Evolutionary conservation across 1,140 invertebrate species (phyloP), one percentile per base, ranked within the genome.

Genomic region (Pseudomyrmex sp.): DNA sequence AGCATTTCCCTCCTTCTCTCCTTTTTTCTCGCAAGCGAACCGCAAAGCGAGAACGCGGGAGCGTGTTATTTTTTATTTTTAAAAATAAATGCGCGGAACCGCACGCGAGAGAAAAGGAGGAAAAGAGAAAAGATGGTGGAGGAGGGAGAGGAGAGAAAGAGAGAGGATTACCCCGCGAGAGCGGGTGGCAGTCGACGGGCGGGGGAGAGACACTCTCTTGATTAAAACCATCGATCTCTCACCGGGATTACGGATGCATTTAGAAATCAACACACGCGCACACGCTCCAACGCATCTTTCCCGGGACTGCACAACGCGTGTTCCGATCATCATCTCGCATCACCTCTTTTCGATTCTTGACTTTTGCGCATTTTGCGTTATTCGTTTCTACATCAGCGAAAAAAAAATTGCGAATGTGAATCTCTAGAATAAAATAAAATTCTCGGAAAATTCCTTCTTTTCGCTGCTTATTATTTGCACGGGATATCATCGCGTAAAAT

Each of bases 211-310:
- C 90, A 91, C 91, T 91, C 91, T 90, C 90, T 83, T 92, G 91
- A 92, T 92, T 92, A 92, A 92, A 92, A 92, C 85, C 90, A 90
- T 92, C 87, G 88, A 92, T 92, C 88, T 86, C 90, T 86, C 85
- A 62, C 66, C 73, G 83, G 88, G 89, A 90, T 86, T 91, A 86
- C 74, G 86, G 84, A 74, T 76, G 70, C 86, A 88, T 86, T 88
- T 84, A 86, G 85, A 88, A 87, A 88, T 88, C 85, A 88, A 84
- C 85, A 69, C 69, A 48, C 48, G 35, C 48, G 9, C 15, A n/a
- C 44, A 50, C n/a, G 23, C 70, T 59, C 44, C 12, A 70, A 75
- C 75, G 83, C 68, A 70, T 23, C 77, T 65, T 82, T 65, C 52
- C 65, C 35, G 15, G 18, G 52, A 5, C 15, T 54, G 58, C 13